Evolutionary conservation across 2,888 invertebrate species (phyloP), one percentile per base, ranked within the genome.

Genomic region (Folsomia candida): DNA sequence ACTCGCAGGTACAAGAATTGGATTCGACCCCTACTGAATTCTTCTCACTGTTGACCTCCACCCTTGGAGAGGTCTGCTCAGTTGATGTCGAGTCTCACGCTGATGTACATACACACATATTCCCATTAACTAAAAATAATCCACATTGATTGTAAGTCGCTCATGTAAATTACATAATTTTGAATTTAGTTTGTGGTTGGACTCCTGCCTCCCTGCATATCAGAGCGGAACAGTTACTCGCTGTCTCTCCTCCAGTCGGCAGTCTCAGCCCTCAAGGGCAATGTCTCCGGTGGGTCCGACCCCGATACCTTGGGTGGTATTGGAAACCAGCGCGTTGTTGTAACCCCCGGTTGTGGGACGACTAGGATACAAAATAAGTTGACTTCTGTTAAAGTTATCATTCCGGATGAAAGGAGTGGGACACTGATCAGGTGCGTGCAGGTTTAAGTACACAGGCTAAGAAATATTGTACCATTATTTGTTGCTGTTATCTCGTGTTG

Each of bases 101-200:
- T 0, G 95, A 96, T 82, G 97, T 97, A 94, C 95, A 94, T 87
- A n/a, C n/a, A n/a, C n/a, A n/a, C n/a, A n/a, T n/a, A n/a, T n/a
- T n/a, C n/a, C n/a, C n/a, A n/a, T n/a, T n/a, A n/a, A n/a, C n/a
- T n/a, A n/a, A n/a, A n/a, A n/a, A n/a, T n/a, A n/a, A n/a, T n/a
- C n/a, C n/a, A n/a, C n/a, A n/a, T n/a, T n/a, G n/a, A n/a, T n/a
- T n/a, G n/a, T n/a, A n/a, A n/a, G n/a, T n/a, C n/a, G n/a, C n/a
- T 6, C 77, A 97, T 83, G 94, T 95, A 0, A 95, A 96, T 82
- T 92, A 95, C 82, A 97, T n/a, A n/a, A n/a, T n/a, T n/a, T n/a
- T n/a, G n/a, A n/a, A n/a, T n/a, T n/a, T n/a, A n/a, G n/a, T 37
- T 37, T 37, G 37, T 97, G 94, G 95, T 95, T 87, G 95, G 86